These are phyloP conservation scores for Esperia sulphurella DNA, from an alignment of 2,888 invertebrate genomes.

Conservation along the genomic window DNA sequence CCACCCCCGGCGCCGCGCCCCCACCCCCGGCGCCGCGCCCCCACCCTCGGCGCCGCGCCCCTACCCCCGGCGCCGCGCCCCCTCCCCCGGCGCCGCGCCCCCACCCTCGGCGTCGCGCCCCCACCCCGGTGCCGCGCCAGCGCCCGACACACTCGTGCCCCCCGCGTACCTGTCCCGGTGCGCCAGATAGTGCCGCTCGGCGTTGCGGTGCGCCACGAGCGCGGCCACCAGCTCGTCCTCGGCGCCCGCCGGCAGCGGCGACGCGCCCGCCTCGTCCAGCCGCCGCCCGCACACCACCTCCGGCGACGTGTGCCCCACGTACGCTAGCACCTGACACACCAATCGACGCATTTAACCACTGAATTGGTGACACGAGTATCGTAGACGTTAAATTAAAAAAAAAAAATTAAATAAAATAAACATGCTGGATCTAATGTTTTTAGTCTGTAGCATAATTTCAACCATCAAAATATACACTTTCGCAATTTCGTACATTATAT, in stretches of 20 bases:
- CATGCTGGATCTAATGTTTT: too few species aligned
- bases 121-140: too few species aligned
- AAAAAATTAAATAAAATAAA: too few species aligned
- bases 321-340: conserved; percentile 85
- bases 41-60: conserved; percentile 92
- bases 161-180: conserved; percentile 44
- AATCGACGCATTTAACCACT: conserved; percentile 2
- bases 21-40: conserved; percentile 94
- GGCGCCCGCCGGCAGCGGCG: conserved; percentile 85
- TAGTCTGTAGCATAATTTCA: too few species aligned
- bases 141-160: too few species aligned
- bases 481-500: too few species aligned
- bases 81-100: too few species aligned
- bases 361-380: too few species aligned
- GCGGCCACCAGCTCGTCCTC: conserved; percentile 93
- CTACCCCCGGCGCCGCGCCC: conserved; percentile 76
- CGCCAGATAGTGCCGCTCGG: conserved; percentile 87
- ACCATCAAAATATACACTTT: too few species aligned
- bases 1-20: conserved; percentile 91
- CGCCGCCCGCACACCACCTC: conserved; percentile 87
- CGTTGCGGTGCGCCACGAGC: conserved; percentile 89
- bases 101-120: too few species aligned
- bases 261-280: conserved; percentile 88
- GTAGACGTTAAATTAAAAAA: too few species aligned
- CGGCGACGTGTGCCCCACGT: conserved; percentile 94